These are phyloP conservation scores for Drosophila kuntzei DNA, from an alignment of 2,888 invertebrate genomes.

Conservation along the genomic window DNA sequence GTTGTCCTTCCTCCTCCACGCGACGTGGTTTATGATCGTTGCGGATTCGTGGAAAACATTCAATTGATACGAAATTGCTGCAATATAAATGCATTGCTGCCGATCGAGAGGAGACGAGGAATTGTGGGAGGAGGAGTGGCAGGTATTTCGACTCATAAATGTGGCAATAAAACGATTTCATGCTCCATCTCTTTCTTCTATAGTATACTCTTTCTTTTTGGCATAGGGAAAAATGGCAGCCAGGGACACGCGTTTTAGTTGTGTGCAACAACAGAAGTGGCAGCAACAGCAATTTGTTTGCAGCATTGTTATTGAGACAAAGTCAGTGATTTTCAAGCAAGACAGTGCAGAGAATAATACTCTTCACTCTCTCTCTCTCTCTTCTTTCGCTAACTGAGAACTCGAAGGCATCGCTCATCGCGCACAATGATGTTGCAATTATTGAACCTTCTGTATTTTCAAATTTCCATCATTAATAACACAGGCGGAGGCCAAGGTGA, in stretches of 20 bases:
- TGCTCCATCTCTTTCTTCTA: constrained; percentile 23
- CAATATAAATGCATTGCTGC: constrained; percentile 79
- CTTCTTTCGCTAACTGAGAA: neutral
- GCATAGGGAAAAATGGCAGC: constrained; percentile 51
- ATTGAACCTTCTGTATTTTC: constrained; percentile 86
- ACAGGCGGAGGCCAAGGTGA: constrained; percentile 85
- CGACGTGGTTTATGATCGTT: constrained; percentile 74
- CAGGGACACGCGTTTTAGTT: constrained; percentile 62
- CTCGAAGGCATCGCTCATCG: constrained; percentile 61
- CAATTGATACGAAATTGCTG: constrained; percentile 82
- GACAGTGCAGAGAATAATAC: constrained; percentile 18
- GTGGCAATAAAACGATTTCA: constrained; percentile 63
- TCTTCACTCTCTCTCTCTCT: neutral
- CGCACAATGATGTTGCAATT: constrained; percentile 85
- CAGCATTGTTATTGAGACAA: constrained; percentile 67
- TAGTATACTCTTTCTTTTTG: constrained; percentile 23
- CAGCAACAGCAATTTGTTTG: constrained; percentile 68
- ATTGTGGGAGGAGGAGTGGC: constrained; percentile 16
- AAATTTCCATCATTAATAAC: constrained; percentile 86
- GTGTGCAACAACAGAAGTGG: constrained; percentile 45
- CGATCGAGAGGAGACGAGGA: constrained; percentile 57
- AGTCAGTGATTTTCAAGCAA: constrained; percentile 64
- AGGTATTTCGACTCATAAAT: constrained; percentile 59
- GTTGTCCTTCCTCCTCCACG: constrained; percentile 62
- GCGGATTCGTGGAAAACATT: constrained; percentile 74